A percentile compares a stretch with the other conserved stretches of the same genome.
These are phyloP conservation scores for Stenodema calcarata DNA, from an alignment of 2,888 invertebrate genomes.

Conservation along the genomic window DNA sequence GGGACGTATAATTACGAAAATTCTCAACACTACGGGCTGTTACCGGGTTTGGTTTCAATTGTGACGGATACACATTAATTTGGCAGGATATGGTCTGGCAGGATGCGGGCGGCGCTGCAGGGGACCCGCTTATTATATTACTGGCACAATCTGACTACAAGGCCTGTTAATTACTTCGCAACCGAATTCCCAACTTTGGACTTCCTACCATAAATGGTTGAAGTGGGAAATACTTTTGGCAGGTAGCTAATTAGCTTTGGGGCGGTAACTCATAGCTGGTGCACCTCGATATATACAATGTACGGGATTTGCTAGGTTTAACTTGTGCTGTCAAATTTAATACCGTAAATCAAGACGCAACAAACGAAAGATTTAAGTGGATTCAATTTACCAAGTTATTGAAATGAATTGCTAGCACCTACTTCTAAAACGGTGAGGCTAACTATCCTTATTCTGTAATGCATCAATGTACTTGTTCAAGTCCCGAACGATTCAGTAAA, in stretches of 20 bases:
- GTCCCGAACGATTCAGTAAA: too few relatives aligned
- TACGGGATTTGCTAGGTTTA: too few relatives aligned
- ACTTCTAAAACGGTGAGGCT: too few relatives aligned
- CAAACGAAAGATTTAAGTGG: neutral
- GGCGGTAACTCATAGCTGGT: neutral
- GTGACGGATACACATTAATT: too few relatives aligned
- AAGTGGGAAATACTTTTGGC: neutral
- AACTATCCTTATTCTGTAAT: too few relatives aligned
- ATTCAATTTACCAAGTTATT: too few relatives aligned
- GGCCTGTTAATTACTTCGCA: neutral
- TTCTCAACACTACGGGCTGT: too few relatives aligned
- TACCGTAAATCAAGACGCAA: neutral
- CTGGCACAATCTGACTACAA: neutral
- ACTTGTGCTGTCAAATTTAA: neutral
- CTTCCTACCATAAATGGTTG: neutral
- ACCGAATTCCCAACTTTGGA: neutral
- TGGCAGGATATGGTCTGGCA: too few relatives aligned
- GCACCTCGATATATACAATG: neutral
- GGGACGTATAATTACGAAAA: too few relatives aligned
- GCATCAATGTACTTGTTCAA: too few relatives aligned
- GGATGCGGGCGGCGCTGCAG: neutral
- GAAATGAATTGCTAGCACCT: too few relatives aligned
- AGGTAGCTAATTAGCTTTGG: neutral
- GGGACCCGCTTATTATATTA: neutral
- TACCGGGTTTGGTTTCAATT: too few relatives aligned